Conservation (phyloP, 2,113 vertebrate species). For the Paramisgurnus dabryanus region DNA sequence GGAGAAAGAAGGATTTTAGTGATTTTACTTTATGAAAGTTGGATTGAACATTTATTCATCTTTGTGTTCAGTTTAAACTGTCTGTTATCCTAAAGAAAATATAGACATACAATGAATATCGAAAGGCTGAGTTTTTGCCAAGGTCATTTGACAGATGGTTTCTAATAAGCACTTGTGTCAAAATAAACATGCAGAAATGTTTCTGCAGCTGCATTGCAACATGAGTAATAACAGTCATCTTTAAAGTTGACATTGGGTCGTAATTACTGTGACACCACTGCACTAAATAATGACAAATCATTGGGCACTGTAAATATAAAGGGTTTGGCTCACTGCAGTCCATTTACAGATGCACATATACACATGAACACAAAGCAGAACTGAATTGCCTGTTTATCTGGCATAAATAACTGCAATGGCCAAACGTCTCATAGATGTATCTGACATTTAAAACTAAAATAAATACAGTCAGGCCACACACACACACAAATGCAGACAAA, state of each 20-base stretch:
- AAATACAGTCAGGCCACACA: neutral
- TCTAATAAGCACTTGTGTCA: slow-evolving; percentile 70
- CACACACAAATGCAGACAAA: neutral
- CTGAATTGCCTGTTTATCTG: neutral
- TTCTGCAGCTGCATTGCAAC: slow-evolving; percentile 59
- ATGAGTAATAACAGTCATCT: slow-evolving; percentile 51
- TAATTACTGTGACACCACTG: slow-evolving; percentile 58
- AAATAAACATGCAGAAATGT: slow-evolving; percentile 57
- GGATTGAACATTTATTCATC: no score
- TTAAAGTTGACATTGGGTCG: slow-evolving; percentile 47
- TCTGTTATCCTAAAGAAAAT: no score
- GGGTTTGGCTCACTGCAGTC: neutral
- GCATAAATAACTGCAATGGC: neutral
- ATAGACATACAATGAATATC: neutral
- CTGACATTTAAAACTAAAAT: neutral
- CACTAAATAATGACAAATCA: slow-evolving; percentile 31
- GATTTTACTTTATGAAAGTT: no score
- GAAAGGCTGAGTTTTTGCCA: slow-evolving; percentile 37
- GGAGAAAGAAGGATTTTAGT: no score
- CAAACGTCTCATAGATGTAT: neutral
- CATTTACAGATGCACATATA: no score
- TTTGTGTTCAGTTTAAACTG: neutral
- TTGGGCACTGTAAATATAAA: slow-evolving; percentile 15
- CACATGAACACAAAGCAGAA: neutral
- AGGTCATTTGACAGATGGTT: slow-evolving; percentile 60